Conservation (phyloP, 2,797 vertebrate genomes). For the Pseudomugil gertrudae region DNA sequence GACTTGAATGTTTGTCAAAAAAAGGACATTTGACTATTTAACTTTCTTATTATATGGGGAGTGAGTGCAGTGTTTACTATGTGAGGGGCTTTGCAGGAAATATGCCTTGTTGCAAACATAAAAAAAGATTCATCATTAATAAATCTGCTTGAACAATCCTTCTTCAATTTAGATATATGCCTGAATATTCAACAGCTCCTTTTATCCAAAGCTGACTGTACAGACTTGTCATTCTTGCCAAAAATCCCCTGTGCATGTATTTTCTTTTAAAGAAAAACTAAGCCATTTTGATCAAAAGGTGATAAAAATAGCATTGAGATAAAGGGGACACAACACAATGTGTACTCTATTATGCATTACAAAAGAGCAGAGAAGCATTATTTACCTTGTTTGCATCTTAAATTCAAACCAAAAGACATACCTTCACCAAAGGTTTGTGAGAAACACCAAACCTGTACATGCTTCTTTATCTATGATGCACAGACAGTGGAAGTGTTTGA, state of each 20-base stretch:
- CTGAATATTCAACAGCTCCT: conserved; percentile 58
- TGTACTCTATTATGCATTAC: conserved; percentile 54
- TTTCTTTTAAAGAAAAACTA: conserved; percentile 32
- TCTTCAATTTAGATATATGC: conserved; percentile 54
- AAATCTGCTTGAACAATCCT: conserved; percentile 43
- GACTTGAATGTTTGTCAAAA: neutral
- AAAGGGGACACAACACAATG: conserved; percentile 46
- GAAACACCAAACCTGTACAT: neutral
- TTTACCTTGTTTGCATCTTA: conserved; percentile 38
- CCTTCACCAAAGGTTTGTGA: conserved; percentile 9
- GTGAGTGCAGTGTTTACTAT: conserved; percentile 10
- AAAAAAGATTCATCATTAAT: conserved; percentile 54
- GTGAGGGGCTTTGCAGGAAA: conserved; percentile 12
- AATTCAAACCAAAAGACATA: conserved; percentile 26
- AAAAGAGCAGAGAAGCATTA: conserved; percentile 30
- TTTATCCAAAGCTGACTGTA: conserved; percentile 55
- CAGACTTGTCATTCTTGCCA: conserved; percentile 45
- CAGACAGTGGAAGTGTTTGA: conserved; percentile 17
- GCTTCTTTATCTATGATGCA: conserved; percentile 24
- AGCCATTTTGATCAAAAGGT: conserved; percentile 60
- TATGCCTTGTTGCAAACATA: conserved; percentile 39
- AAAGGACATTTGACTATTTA: too few species aligned
- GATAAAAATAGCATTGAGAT: conserved; percentile 65
- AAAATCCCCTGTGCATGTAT: conserved; percentile 27
- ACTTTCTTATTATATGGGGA: neutral